phyloP scores from a whole-genome alignment of 2,888 invertebrate genomes.

The Noctua pronuba region DNA sequence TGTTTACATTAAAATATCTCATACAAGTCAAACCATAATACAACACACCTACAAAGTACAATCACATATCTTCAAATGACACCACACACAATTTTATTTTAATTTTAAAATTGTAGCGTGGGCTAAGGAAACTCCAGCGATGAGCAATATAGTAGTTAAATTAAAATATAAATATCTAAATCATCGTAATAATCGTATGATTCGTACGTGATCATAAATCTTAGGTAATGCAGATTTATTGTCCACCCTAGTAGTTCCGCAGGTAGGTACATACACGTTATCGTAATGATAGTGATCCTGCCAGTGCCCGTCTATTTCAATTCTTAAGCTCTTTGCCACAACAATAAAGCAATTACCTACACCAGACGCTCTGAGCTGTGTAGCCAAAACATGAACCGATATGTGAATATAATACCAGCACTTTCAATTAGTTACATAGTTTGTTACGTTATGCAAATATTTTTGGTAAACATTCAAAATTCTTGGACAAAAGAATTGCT shows the following conservation, averaged over 20 bases:
- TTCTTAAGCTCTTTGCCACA: conserved; percentile 53
- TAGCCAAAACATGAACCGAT: conserved; percentile 34
- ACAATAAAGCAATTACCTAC: conserved; percentile 47
- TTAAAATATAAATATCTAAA: conserved; percentile 28
- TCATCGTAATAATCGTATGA: conserved; percentile 28
- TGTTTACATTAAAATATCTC: conserved; percentile 42
- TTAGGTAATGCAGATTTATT: conserved; percentile 60
- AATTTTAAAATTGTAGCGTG: conserved; percentile 74
- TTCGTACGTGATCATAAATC: conserved; percentile 44
- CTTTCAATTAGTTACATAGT: neutral
- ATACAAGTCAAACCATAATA: neutral
- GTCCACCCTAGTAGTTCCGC: conserved; percentile 30
- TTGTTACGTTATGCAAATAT: neutral
- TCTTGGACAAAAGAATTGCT: neutral
- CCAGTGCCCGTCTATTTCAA: conserved; percentile 54
- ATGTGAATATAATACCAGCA: conserved; percentile 24
- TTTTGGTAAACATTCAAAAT: neutral
- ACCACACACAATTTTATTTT: conserved; percentile 49
- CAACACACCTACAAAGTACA: conserved; percentile 1
- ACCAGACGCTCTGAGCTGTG: conserved; percentile 31
- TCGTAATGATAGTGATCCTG: conserved; percentile 54
- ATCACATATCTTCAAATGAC: neutral
- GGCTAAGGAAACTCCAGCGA: conserved; percentile 58
- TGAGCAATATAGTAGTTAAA: conserved; percentile 53
- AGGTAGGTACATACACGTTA: conserved; percentile 24